Percentiles rank a stretch among this genome's conserved stretches.
phyloP scores from a whole-genome alignment of 1,140 invertebrate species.

The Schlechtendalia chinensis region DNA sequence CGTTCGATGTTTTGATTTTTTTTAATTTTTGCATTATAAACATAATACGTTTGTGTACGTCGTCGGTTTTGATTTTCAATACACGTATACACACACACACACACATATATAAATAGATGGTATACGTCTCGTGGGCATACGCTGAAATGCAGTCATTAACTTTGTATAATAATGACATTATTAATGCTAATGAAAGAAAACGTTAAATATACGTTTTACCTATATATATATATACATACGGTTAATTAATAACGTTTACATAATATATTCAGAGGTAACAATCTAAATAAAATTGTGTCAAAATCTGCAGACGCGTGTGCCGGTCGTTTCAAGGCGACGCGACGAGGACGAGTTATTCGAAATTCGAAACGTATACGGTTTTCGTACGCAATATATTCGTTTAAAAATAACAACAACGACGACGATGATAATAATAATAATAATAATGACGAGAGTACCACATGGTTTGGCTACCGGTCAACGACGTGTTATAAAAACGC shows the following conservation, averaged over 20 bases:
- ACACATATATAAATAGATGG: too few species aligned
- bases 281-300: slow-evolving; percentile 12
- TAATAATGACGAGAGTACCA: background rate
- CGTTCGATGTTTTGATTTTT: too few species aligned
- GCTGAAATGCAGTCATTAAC: too few species aligned
- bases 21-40: too few species aligned
- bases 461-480: background rate
- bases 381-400: background rate
- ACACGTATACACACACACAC: too few species aligned
- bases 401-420: too few species aligned
- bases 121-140: too few species aligned
- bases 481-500: background rate
- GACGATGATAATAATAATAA: too few species aligned
- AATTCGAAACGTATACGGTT: background rate
- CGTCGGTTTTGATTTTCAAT: too few species aligned
- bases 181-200: slow-evolving; percentile 1
- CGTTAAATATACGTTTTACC: background rate
- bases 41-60: too few species aligned
- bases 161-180: background rate
- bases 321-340: slow-evolving; percentile 9
- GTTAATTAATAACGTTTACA: too few species aligned
- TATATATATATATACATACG: background rate
- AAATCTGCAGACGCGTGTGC: background rate
- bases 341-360: background rate
- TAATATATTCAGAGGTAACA: slow-evolving; percentile 4